phyloP scores from a whole-genome alignment of 2,888 invertebrate genomes.

The Polyploca ridens region DNA sequence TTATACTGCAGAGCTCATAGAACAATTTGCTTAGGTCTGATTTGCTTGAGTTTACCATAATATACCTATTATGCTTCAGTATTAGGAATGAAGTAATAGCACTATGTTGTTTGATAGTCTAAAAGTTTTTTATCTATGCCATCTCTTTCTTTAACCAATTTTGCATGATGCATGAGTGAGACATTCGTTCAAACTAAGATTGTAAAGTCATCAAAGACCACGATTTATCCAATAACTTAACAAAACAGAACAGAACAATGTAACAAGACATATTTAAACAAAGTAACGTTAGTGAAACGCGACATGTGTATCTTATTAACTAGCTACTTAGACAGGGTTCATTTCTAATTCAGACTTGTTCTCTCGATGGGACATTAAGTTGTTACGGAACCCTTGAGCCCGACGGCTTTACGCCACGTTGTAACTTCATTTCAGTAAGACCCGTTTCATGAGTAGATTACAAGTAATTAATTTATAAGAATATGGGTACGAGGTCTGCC shows the following conservation, averaged over 20 bases:
- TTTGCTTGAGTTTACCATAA: background rate
- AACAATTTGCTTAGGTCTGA: background rate
- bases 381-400: slow-evolving; percentile 71
- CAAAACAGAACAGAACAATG: background rate
- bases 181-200: too few relatives aligned
- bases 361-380: slow-evolving; percentile 73
- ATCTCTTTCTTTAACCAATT: too few relatives aligned
- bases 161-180: too few relatives aligned
- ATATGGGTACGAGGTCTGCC: slow-evolving; percentile 73
- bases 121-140: too few relatives aligned
- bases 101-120: too few relatives aligned
- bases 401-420: slow-evolving; percentile 55
- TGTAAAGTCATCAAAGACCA: too few relatives aligned
- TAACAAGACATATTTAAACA: slow-evolving; percentile 42
- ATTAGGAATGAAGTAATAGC: too few relatives aligned
- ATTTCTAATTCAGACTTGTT: slow-evolving; percentile 81
- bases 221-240: background rate
- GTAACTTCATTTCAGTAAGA: slow-evolving; percentile 83
- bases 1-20: background rate
- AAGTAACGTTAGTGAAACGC: slow-evolving; percentile 47
- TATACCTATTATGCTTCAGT: too few relatives aligned
- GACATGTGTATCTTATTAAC: slow-evolving; percentile 77
- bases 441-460: slow-evolving; percentile 83
- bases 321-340: slow-evolving; percentile 66
- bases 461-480: slow-evolving; percentile 85